Evolutionary conservation across 2,888 invertebrate species (phyloP).

Genomic region (Eupithecia centaureata): DNA sequence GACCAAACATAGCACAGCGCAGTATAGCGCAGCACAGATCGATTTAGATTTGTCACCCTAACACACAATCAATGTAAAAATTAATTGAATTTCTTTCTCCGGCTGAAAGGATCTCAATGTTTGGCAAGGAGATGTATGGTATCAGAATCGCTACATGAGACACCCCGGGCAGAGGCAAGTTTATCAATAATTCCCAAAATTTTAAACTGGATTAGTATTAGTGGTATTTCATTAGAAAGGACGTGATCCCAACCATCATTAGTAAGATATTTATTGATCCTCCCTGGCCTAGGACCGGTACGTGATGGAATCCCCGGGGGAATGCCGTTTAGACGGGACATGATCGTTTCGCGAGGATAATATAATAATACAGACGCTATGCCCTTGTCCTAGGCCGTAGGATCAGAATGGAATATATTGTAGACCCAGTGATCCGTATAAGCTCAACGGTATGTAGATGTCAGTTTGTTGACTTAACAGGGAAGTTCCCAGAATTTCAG

Average conservation of each 20-base stretch:
- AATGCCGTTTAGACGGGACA: constrained; percentile 9
- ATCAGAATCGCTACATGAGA: not conserved
- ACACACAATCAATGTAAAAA: too few relatives aligned
- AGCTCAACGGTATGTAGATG: not conserved
- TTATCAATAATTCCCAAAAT: not conserved
- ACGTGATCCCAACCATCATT: constrained; percentile 34
- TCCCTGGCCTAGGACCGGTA: constrained; percentile 22
- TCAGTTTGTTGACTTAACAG: constrained; percentile 1
- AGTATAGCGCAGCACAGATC: too few relatives aligned
- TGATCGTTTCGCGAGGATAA: constrained; percentile 7
- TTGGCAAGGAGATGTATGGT: not conserved
- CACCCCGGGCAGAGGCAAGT: not conserved
- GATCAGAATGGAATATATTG: constrained; percentile 2
- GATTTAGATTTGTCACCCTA: too few relatives aligned
- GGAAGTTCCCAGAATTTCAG: not conserved
- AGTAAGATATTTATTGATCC: constrained; percentile 34
- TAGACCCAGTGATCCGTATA: not conserved
- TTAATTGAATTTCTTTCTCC: not conserved
- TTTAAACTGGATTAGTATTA: not conserved
- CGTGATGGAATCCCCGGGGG: constrained; percentile 37
- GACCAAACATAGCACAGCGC: too few relatives aligned
- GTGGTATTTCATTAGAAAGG: constrained; percentile 40
- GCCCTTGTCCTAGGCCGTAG: constrained; percentile 5
- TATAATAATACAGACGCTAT: constrained; percentile 5
- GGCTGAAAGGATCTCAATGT: not conserved